Base-by-base conservation (phyloP, 2,888 invertebrate species). In the Tipula lateralis region DNA sequence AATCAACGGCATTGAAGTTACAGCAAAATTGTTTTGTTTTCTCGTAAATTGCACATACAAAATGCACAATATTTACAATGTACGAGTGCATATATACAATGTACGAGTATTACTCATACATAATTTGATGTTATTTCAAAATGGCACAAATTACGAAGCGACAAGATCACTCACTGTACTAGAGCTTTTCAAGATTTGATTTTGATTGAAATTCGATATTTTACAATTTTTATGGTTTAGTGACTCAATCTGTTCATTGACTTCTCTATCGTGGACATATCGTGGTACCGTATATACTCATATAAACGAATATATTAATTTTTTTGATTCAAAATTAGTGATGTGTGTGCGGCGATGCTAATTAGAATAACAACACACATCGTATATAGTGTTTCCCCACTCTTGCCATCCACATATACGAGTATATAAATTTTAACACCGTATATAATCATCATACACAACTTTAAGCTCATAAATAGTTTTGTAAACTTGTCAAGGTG, bases 401-500 rank as follows among this genome's bases (percentile, higher is more conserved):
- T n/a, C n/a, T 44, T n/a, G 2, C 3, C 24, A 66, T 66, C 19
- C 24, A 24, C 2, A 16, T 44, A 44, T 36, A 36, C 5, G 9
- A 9, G 12, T 36, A 36, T 12, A 36, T 36, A 36, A 9, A 66
- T 66, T 66, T 66, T 66, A 24, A 12, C 16, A 44, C n/a, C 16
- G 32, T 6, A 36, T 16, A 50, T 16, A 6, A 6, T 50, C n/a
- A 50, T n/a, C 4, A 39, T n/a, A 44, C 2, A 66, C 19, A 66
- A 66, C 0, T 66, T 19, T 19, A 66, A 24, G 24, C 19, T 24
- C 66, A 66, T 66, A 66, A 66, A 66, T 24, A 66, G 66, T 66
- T 66, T 66, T 66, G 66, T 66, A 24, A 66, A 24, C 66, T 66
- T 66, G 66, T 66, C 66, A 66, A 66, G 66, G 66, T 66, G 66